phyloP scores from a whole-genome alignment of 2,113 vertebrate genomes.

The Scolopax mira region DNA sequence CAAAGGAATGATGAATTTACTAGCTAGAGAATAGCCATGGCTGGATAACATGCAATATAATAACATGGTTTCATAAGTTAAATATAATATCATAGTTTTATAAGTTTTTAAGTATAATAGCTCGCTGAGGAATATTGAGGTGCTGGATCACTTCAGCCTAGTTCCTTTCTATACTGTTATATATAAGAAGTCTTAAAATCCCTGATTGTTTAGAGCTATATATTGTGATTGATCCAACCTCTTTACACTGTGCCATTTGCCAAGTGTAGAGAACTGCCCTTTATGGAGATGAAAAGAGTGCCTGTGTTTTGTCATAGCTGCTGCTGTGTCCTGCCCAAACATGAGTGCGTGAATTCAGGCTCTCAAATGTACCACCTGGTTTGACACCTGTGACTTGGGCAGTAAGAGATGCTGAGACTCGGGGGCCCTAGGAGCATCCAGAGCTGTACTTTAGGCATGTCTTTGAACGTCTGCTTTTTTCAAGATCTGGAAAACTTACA shows the following conservation, averaged over 20 bases:
- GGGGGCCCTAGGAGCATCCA: background rate
- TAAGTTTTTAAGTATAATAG: background rate
- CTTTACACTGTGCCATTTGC: background rate
- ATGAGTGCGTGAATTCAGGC: background rate
- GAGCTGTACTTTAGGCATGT: background rate
- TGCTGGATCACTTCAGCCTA: background rate
- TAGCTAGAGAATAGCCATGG: background rate
- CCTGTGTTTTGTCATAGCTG: background rate
- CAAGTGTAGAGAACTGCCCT: background rate
- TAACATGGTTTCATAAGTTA: background rate
- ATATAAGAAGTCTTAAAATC: background rate
- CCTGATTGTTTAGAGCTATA: background rate
- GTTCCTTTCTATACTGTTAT: background rate
- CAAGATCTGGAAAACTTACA: background rate
- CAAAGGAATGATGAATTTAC: slow-evolving; percentile 1
- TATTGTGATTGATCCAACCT: background rate
- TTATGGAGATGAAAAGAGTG: background rate
- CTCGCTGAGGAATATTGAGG: background rate
- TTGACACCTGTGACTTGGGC: background rate
- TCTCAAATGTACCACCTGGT: background rate
- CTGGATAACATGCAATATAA: background rate
- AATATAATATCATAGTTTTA: background rate
- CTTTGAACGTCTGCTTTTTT: background rate
- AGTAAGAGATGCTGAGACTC: background rate
- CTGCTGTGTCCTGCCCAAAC: background rate